phyloP scores from a whole-genome alignment of 1,140 invertebrate genomes.

The Mesaphorura yosii region DNA sequence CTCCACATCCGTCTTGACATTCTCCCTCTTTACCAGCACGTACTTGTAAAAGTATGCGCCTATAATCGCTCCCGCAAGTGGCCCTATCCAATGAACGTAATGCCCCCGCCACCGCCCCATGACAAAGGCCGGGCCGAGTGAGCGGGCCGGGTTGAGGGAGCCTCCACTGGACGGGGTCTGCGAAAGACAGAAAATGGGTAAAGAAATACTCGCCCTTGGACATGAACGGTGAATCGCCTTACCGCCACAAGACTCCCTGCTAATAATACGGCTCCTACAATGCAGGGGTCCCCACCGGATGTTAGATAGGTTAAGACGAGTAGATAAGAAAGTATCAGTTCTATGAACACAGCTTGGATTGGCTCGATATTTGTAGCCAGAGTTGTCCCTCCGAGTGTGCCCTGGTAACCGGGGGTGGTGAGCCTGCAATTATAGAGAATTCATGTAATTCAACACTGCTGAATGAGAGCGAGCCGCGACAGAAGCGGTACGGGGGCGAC shows the following conservation, averaged over 20 bases:
- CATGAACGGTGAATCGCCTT: too few species aligned
- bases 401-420: constrained; percentile 34
- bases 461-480: too few species aligned
- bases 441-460: too few species aligned
- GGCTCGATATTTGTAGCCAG: constrained; percentile 30
- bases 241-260: constrained; percentile 29
- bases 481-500: too few species aligned
- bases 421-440: constrained; percentile 34
- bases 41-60: constrained; percentile 26
- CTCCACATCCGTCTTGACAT: too few species aligned
- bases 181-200: constrained; percentile 9
- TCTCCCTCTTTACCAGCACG: constrained; percentile 25
- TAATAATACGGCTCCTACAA: constrained; percentile 23
- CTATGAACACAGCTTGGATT: constrained; percentile 40
- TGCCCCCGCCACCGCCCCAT: constrained; percentile 39
- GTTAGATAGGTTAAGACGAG: constrained; percentile 42
- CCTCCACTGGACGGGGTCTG: constrained; percentile 39
- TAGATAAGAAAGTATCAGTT: constrained; percentile 42
- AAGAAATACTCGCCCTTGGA: too few species aligned
- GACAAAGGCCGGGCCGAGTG: constrained; percentile 40
- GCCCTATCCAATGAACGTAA: constrained; percentile 35
- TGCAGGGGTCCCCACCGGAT: constrained; percentile 34
- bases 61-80: constrained; percentile 22
- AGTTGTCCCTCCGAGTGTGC: constrained; percentile 32
- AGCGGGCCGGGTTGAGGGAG: constrained; percentile 42